These are phyloP conservation scores for Emmelina monodactyla DNA, from an alignment of 2,888 invertebrate species.

Conservation along the genomic window DNA sequence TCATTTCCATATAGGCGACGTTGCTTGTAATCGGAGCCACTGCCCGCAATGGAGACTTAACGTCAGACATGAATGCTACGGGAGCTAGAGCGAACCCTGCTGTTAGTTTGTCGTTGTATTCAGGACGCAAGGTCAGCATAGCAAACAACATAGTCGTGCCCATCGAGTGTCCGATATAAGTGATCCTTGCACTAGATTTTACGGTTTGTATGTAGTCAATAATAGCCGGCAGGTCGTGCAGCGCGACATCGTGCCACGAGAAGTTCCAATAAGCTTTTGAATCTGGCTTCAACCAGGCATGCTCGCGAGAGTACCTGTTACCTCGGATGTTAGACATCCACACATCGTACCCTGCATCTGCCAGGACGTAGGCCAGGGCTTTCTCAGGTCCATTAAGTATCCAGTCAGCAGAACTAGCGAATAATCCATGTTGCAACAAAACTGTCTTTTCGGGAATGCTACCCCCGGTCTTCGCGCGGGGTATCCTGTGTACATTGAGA, in stretches of 20 bases:
- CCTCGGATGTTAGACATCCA: constrained; percentile 88
- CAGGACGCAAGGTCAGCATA: constrained; percentile 71
- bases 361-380: constrained; percentile 70
- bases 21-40: constrained; percentile 71
- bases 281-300: constrained; percentile 59
- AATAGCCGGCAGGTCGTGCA: constrained; percentile 85
- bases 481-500: constrained; percentile 81
- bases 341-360: constrained; percentile 76
- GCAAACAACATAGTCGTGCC: constrained; percentile 82
- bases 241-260: constrained; percentile 90
- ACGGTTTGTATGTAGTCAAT: constrained; percentile 69
- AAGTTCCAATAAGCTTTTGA: constrained; percentile 74
- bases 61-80: constrained; percentile 69
- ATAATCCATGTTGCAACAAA: constrained; percentile 82
- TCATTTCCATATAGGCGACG: constrained; percentile 65
- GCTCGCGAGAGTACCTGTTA: constrained; percentile 76
- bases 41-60: constrained; percentile 71
- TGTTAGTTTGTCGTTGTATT: constrained; percentile 70
- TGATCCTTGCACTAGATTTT: constrained; percentile 42
- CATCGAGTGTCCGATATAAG: constrained; percentile 92
- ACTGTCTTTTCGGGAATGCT: constrained; percentile 41
- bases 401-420: constrained; percentile 82
- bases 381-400: constrained; percentile 73
- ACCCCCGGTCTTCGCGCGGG: constrained; percentile 46
- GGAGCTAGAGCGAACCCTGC: constrained; percentile 75